Base-by-base conservation (phyloP, 2,888 invertebrate species). In the Diloba caeruleocephala region DNA sequence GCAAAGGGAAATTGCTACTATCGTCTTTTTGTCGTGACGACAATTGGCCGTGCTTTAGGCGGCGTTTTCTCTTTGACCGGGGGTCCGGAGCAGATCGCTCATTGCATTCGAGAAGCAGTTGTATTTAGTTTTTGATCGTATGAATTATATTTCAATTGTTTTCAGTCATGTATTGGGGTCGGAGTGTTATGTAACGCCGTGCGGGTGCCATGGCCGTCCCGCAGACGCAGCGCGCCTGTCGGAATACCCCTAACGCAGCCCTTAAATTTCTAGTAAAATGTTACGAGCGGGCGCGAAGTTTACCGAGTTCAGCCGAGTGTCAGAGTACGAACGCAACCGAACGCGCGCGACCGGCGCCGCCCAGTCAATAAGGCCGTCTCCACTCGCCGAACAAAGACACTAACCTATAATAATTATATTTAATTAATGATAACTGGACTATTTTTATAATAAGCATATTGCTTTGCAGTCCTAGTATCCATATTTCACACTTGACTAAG, bases 341-440 rank as follows among this genome's bases (percentile, higher is more conserved):
- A 73, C 83, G 81, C 81, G 82, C 80, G 79, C 87, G 82, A 85
- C 81, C 85, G 91, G 90, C 89, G 90, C 92, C 92, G 92, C 94
- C 93, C 91, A 93, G 93, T 94, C 94, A 93, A 93, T 94, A 94
- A 90, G 92, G 90, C 89, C 85, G 88, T 89, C 91, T 92, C 91
- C 84, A 87, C 88, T 85, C 81, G 76, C 85, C 82, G 89, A 90
- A 93, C 93, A 93, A 93, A 93, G 92, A 91, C 90, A 90, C 89
- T 90, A 89, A 89, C 90, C 90, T 88, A 90, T 92, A 91, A 92
- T 92, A 92, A 92, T 93, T 92, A 93, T 88, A 89, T 90, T 90
- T 90, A 90, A 90, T 90, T 90, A 90, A 87, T 84, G 87, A 85
- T 89, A 88, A 88, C 88, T 82, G 77, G 81, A 85, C 85, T 89